phyloP scores from a whole-genome alignment of 2,888 invertebrate species.

The Agonopterix arenella region DNA sequence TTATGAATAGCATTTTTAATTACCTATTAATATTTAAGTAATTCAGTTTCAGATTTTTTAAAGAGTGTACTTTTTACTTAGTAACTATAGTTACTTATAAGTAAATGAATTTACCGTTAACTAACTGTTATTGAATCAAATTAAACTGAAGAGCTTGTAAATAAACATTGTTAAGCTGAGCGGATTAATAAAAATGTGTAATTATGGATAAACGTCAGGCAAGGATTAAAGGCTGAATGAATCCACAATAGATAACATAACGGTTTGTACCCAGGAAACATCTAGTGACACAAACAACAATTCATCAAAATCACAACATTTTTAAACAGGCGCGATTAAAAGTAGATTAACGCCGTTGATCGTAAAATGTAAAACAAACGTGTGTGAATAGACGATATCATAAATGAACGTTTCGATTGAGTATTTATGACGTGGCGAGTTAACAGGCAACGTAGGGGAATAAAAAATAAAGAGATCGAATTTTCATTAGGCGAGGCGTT shows the following conservation, averaged over 20 bases:
- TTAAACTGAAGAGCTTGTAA: too few relatives aligned
- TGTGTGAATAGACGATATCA: background rate
- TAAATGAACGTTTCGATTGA: constrained; percentile 36
- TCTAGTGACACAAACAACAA: background rate
- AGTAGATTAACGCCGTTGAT: background rate
- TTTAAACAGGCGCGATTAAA: background rate
- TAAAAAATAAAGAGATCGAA: constrained; percentile 64
- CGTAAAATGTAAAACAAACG: background rate
- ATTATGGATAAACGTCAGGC: background rate
- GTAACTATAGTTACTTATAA: too few relatives aligned
- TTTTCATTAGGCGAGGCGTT: constrained; percentile 74
- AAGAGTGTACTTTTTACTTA: too few relatives aligned
- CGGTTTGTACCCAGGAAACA: background rate
- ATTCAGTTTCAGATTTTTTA: too few relatives aligned
- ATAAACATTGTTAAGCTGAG: too few relatives aligned
- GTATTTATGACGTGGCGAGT: constrained; percentile 19
- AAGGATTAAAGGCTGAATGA: background rate
- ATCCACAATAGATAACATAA: background rate
- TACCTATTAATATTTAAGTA: too few relatives aligned
- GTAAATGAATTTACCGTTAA: too few relatives aligned
- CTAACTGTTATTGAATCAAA: too few relatives aligned
- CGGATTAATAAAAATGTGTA: background rate
- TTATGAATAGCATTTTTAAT: too few relatives aligned
- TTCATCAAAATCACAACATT: background rate
- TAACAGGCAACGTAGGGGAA: constrained; percentile 33